These are phyloP conservation scores for Eurytoma californica DNA, from an alignment of 2,888 invertebrate genomes.

Conservation along the genomic window DNA sequence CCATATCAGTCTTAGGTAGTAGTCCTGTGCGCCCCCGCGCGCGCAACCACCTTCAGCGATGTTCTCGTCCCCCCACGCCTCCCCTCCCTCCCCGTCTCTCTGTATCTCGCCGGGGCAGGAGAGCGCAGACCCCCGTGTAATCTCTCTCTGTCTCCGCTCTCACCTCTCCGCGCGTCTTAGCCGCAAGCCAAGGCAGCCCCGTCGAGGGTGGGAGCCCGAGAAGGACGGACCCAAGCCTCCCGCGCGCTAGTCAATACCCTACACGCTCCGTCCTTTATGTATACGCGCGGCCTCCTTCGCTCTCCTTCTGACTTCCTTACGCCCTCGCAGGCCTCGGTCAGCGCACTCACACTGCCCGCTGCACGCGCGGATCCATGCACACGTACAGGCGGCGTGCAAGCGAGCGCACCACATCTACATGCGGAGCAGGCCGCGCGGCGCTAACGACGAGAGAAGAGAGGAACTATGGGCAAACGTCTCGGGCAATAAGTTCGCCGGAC, in stretches of 20 bases:
- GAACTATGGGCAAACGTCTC: conserved; percentile 27
- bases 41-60: conserved; percentile 69
- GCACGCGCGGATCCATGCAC: not conserved
- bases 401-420: conserved; percentile 16
- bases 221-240: conserved; percentile 56
- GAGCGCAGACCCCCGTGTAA: conserved; percentile 41
- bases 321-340: not conserved
- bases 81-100: conserved; percentile 45
- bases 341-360: not conserved
- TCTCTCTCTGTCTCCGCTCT: conserved; percentile 62
- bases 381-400: not conserved
- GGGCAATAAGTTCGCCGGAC: conserved; percentile 42
- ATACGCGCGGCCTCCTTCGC: not conserved
- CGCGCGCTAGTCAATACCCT: conserved; percentile 71
- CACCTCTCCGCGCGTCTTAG: conserved; percentile 67
- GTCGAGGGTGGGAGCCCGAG: not conserved
- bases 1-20: conserved; percentile 75
- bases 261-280: conserved; percentile 62
- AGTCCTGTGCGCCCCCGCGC: conserved; percentile 66
- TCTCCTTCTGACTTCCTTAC: conserved; percentile 37
- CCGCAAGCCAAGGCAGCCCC: conserved; percentile 71
- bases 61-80: conserved; percentile 56
- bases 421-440: conserved; percentile 8
- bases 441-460: conserved; percentile 42
- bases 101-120: conserved; percentile 37